Base-by-base conservation (phyloP, 2,888 invertebrate species). In the Clanis bilineata region DNA sequence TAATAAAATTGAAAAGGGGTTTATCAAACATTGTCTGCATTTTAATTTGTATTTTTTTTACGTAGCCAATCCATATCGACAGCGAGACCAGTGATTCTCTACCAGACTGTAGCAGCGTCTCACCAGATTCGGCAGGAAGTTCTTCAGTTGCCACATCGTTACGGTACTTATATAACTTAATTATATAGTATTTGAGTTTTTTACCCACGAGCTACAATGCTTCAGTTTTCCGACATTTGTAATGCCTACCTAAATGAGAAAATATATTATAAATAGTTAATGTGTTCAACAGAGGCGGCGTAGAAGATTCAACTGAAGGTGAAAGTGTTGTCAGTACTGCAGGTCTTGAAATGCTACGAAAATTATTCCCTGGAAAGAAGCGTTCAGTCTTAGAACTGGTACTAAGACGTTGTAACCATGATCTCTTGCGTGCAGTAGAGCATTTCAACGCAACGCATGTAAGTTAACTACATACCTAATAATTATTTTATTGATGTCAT, bases 401-500 rank as follows among this genome's bases (percentile, higher is more conserved):
- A n/a, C 90, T 98, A 47, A 96, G 97, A 68, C 95, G 98, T 38
- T 98, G 98, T 83, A 97, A 97, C 79, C 97, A 98, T 68, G 98
- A 99, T 80, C 88, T 98, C 55, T 93, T 98, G 12, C 96, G 96
- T 71, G 97, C 98, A 6, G 97, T 98, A 58, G 97, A 98, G 79
- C 97, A 97, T 76, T 97, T 97, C 77, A 94, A 94, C 64, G 85
- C 85, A 41, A 86, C 87, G 10, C 88, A 88, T 62, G 90, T 91
- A 63, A 75, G 80, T 69, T 38, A 21, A 38, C 51, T 39, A 47
- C n/a, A n/a, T n/a, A n/a, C n/a, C n/a, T 36, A 21, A 55, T 28
- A 15, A 7, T 18, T 18, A 28, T 28, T 25, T 15, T 9, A 23
- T 12, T 45, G 1, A 10, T 23, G n/a, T 12, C 9, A 43, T 2